Percentiles rank a stretch among this genome's conserved stretches.
phyloP scores from a whole-genome alignment of 2,888 invertebrate genomes.

The Pseudeuparius sepicola region DNA sequence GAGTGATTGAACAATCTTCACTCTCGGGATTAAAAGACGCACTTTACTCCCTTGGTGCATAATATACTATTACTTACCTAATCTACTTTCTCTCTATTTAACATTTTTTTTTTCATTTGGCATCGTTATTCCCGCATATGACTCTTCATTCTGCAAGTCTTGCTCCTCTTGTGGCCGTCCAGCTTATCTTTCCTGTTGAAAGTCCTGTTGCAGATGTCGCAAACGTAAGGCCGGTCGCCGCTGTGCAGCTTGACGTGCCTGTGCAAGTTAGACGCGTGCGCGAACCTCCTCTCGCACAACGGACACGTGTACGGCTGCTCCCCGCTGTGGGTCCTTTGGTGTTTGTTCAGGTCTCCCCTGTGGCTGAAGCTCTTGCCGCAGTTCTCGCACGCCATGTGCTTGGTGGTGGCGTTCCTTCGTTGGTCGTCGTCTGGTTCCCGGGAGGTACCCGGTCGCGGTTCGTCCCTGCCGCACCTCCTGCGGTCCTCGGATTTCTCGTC shows the following conservation, averaged over 20 bases:
- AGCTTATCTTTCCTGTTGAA: constrained; percentile 37
- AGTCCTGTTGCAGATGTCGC: constrained; percentile 32
- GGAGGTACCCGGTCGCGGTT: constrained; percentile 1
- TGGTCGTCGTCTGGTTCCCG: too few species aligned
- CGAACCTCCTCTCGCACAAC: constrained; percentile 33
- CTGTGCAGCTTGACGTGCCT: constrained; percentile 68
- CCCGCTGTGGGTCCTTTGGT: constrained; percentile 35
- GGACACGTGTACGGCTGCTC: constrained; percentile 35
- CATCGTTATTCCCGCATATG: too few species aligned
- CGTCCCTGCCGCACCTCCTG: too few species aligned
- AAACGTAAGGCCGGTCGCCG: constrained; percentile 58
- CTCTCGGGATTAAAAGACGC: too few species aligned
- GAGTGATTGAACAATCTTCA: too few species aligned
- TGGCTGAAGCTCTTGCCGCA: constrained; percentile 35
- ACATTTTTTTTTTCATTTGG: too few species aligned
- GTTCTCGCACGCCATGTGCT: constrained; percentile 29
- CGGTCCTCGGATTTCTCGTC: constrained; percentile 22
- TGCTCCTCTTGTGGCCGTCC: constrained; percentile 32
- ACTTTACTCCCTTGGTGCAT: too few species aligned
- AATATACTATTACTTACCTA: too few species aligned
- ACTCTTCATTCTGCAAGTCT: constrained; percentile 26
- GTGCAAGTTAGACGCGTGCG: constrained; percentile 56
- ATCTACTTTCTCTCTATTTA: too few species aligned
- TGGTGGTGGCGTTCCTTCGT: too few species aligned
- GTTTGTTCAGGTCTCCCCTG: constrained; percentile 37